Percentiles rank a stretch among this genome's conserved stretches.
Evolutionary conservation across 2,113 vertebrate genomes (phyloP).

Genomic region (Mustela nigripes): DNA sequence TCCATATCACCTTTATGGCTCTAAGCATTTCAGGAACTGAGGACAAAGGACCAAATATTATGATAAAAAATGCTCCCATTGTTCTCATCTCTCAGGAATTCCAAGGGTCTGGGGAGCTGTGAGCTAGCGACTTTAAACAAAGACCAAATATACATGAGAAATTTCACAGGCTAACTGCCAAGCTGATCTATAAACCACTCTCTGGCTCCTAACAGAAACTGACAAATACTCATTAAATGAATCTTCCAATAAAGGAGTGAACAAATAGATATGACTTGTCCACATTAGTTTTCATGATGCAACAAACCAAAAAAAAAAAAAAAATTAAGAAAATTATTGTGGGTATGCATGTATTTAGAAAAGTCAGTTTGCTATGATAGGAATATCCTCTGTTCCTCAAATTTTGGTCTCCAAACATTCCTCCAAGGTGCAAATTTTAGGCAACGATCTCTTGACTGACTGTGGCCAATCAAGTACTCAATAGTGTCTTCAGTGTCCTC

Average conservation of each 20-base stretch:
- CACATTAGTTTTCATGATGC: conserved; percentile 6
- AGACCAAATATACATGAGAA: not conserved
- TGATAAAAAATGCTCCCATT: not conserved
- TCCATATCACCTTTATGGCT: not conserved
- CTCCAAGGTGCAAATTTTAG: not conserved
- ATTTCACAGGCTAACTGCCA: not conserved
- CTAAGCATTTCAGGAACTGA: not conserved
- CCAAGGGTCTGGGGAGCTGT: not conserved
- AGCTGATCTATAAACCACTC: not conserved
- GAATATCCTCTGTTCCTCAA: not conserved
- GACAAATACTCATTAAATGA: not conserved
- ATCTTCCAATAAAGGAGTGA: not conserved
- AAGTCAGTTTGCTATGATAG: not conserved
- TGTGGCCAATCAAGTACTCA: not conserved
- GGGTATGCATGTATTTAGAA: not conserved
- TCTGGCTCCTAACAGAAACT: not conserved
- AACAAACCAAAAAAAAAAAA: not conserved
- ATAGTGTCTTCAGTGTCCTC: not conserved
- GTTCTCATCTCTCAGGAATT: not conserved
- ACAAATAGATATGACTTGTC: not conserved
- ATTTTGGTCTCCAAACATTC: not conserved
- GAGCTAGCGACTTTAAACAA: not conserved
- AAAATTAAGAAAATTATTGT: not conserved
- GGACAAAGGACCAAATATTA: not conserved
- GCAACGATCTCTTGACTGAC: not conserved